Base-by-base conservation (phyloP, 2,797 vertebrate species). In the Mormyrops boulengeri region DNA sequence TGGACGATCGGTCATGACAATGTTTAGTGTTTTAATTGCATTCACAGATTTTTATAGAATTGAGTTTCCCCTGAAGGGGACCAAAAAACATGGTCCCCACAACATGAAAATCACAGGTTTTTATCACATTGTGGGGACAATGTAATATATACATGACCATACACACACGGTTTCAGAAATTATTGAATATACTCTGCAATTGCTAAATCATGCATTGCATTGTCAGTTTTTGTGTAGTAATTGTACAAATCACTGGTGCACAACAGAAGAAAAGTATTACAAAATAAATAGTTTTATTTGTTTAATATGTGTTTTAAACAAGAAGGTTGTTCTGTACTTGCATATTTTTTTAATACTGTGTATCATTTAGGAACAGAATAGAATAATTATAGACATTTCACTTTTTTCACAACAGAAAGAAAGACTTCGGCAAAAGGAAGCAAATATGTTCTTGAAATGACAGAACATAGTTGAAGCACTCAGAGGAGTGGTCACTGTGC, bases 381-480 rank as follows among this genome's bases (percentile, higher is more conserved):
- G 17, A 22, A 19, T 26, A 66, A 26, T 66, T 30, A 66, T 8
- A 30, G 22, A 12, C 22, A 30, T 66, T 66, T 66, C 22, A 3
- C 49, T 22, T 87, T 91, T 91, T 91, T 88, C 60, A 88, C 91
- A 91, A 95, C 96, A 99, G 98, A 99, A 99, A 96, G 96, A 98
- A 91, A 96, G 97, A 90, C 94, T 99, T 80, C 97, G 97, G 80
- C 97, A 97, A 93, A 99, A 98, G 93, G 97, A 99, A 96, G 97
- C 97, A 89, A 97, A 86, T 86, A 93, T 97, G 91, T 92, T 95
- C 55, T 93, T 94, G 92, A 95, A 92, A 92, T 98, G 93, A 97
- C 52, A 88, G 11, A 57, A 73, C 6, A 14, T 66, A 30, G 62
- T 8, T 26, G 9, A 66, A 22, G 26, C 26, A 30, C 62, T 30